Conservation (phyloP, 2,888 invertebrate species). For the Baccha elongata region DNA sequence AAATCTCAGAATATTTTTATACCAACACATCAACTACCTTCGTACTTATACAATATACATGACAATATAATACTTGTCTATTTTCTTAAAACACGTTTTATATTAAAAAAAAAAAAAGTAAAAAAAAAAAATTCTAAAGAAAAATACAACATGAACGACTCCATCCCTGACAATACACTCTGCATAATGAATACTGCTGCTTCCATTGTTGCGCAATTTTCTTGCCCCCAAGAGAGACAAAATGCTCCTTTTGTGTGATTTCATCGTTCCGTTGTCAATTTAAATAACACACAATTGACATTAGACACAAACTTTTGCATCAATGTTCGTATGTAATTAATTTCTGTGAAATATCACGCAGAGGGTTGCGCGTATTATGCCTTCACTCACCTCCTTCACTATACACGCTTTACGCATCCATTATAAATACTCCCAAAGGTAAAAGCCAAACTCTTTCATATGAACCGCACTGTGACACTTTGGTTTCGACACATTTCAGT, state of each 20-base stretch:
- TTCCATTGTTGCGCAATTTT: conserved; percentile 33
- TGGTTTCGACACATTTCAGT: conserved; percentile 27
- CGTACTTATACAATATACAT: no score
- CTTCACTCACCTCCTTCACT: not conserved
- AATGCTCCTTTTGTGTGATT: conserved; percentile 28
- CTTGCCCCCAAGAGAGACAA: conserved; percentile 11
- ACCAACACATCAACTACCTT: no score
- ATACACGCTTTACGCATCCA: not conserved
- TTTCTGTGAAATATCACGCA: conserved; percentile 8
- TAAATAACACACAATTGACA: conserved; percentile 41
- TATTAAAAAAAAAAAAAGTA: not conserved
- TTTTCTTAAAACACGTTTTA: not conserved
- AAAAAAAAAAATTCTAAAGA: not conserved
- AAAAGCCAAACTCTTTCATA: conserved; percentile 38
- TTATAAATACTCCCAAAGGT: conserved; percentile 20
- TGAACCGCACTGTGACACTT: conserved; percentile 41
- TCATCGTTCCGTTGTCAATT: conserved; percentile 41
- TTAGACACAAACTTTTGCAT: conserved; percentile 42
- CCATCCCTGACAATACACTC: conserved; percentile 22
- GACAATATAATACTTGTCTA: not conserved
- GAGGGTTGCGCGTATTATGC: not conserved
- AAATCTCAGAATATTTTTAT: no score
- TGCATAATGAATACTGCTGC: conserved; percentile 39
- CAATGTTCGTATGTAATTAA: conserved; percentile 44
- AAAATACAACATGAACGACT: not conserved